Evolutionary conservation across 2,888 invertebrate species (phyloP), one percentile per base, ranked within the genome.

Genomic region (Lasioglossum vierecki): DNA sequence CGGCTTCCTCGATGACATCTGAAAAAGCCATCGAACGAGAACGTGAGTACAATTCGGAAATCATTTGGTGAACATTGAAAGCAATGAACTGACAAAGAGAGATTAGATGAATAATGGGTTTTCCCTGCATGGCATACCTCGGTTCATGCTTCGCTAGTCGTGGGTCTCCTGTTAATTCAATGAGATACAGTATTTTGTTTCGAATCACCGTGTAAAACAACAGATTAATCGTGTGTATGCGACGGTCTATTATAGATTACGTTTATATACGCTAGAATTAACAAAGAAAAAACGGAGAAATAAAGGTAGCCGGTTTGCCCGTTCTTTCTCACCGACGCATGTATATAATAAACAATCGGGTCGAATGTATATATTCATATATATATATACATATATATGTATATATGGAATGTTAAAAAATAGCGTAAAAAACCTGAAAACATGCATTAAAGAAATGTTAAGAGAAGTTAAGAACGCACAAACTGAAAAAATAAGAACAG

Each of bases 91-190:
- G 93, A 95, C 94, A 94, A 93, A 94, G 63, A 63, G 93, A 63
- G 93, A 94, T 94, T 94, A 94, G 93, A 95, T 95, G 94, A 94
- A 93, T 94, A 94, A 94, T 95, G 94, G 63, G 30, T 63, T 93
- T 92, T 95, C 93, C 94, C 95, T 95, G 95, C 94, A 94, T 94
- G 93, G 94, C 91, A 94, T 94, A 93, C 93, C 94, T 94, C 93
- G 93, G 92, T 92, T 94, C 95, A 95, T 95, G 95, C 95, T 93
- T 94, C 94, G 91, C 93, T 94, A 95, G 93, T 83, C 92, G 93
- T 93, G 91, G 63, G 93, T 89, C 91, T 93, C 95, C 94, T 94
- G 94, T 95, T 94, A 94, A 95, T 93, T 93, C 83, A 94, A 94
- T 94, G 94, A 92, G 83, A 93, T 90, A 92, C n/a, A 57, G n/a